These are phyloP conservation scores for Lethrus apterus DNA, from an alignment of 1,140 invertebrate species.

Conservation along the genomic window DNA sequence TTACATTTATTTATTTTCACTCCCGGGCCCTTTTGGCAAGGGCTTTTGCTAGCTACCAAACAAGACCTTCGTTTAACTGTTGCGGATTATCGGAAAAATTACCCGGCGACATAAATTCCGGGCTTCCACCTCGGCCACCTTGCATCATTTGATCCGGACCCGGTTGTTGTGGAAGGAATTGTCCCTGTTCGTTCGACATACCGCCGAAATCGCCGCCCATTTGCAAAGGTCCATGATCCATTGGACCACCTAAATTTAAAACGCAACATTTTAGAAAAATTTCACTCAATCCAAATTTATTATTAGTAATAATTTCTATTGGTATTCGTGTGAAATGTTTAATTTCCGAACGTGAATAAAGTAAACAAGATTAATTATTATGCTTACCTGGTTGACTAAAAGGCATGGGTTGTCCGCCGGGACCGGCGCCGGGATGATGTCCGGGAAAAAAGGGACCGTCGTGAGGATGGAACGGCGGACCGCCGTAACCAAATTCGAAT, in stretches of 20 bases:
- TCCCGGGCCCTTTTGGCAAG: conserved; percentile 40
- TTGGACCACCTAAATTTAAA: conserved; percentile 50
- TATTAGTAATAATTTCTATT: not conserved
- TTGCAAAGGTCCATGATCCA: conserved; percentile 59
- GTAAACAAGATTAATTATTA: not conserved
- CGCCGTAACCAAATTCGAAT: conserved; percentile 83
- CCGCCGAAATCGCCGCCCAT: conserved; percentile 57
- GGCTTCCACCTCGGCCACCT: conserved; percentile 44
- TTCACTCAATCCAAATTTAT: not conserved
- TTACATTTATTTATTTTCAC: conserved; percentile 24
- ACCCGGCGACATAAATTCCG: conserved; percentile 48
- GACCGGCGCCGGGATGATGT: conserved; percentile 66
- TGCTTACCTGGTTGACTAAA: conserved; percentile 64
- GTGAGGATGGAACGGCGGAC: conserved; percentile 77
- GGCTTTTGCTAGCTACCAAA: conserved; percentile 54
- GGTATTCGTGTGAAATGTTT: not conserved
- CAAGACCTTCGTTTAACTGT: conserved; percentile 64
- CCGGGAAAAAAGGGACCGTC: conserved; percentile 76
- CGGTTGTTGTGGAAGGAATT: conserved; percentile 53
- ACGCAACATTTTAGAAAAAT: conserved; percentile 1
- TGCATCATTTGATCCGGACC: conserved; percentile 43
- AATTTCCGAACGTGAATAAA: conserved; percentile 5
- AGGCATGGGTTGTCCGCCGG: conserved; percentile 62
- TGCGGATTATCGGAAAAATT: conserved; percentile 60
- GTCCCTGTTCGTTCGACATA: conserved; percentile 54